Base-by-base conservation (phyloP, 1,140 invertebrate genomes). In the Drosophila cardini region DNA sequence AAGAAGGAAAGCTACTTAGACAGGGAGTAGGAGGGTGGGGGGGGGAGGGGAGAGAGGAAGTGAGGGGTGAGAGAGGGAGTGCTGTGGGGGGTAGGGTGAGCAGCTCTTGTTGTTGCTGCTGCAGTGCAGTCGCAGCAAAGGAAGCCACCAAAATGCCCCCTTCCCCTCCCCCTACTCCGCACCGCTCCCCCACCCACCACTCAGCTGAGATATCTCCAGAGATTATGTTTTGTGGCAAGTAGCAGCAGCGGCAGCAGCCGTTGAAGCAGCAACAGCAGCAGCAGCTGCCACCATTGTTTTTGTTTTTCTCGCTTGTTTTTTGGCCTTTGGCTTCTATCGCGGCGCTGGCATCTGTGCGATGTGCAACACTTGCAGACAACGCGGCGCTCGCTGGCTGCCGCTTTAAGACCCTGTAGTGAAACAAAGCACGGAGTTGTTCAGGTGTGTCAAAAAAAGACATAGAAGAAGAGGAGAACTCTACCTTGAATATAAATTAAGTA, bases 301-400 rank as follows among this genome's bases (percentile, higher is more conserved):
- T 86, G 78, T 82, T 85, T 34, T 55, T 60, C 58, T 9, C 45
- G 56, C 21, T 16, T 65, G 55, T 55, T 75, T 50, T 73, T 50
- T 82, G 79, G 83, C 78, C 71, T 87, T 86, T 86, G 82, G 82
- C 79, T 87, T 87, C 79, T 89, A 87, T 89, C 83, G 65, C 79
- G 83, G 72, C 70, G 65, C 72, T 87, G 76, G 83, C 72, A 86
- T 86, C 83, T 87, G 84, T 74, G 83, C 84, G 80, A 89, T 87
- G 84, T 86, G 83, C 83, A 82, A 86, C 83, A 86, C 83, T 86
- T 86, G 83, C 83, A 87, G 83, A 87, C 83, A 87, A 77, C 79
- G 72, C 89, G 83, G 83, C 83, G 83, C 83, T 77, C 68, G 79
- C 30, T 62, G 70, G 6, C 38, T 68, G 6, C 21, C n/a, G 21